Evolutionary conservation across 2,888 invertebrate species (phyloP).

Genomic region (Phengaris arion): DNA sequence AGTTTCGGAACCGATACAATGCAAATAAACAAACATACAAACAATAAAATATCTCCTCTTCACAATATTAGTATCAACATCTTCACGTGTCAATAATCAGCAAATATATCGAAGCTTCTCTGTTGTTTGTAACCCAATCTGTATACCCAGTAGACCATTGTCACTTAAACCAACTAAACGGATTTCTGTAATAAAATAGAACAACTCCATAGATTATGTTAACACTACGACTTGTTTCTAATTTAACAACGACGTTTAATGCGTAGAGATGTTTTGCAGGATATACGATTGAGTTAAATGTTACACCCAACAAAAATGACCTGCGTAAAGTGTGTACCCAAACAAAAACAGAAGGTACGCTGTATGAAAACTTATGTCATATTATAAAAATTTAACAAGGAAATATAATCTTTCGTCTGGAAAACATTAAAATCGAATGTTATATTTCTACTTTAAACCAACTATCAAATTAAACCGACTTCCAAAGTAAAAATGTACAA

Average conservation of each 20-base stretch:
- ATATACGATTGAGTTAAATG: background rate
- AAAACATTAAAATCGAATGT: too few species aligned
- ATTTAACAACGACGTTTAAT: slow-evolving; percentile 14
- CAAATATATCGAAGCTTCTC: background rate
- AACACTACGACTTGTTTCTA: background rate
- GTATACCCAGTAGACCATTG: background rate
- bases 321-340: too few species aligned
- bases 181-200: slow-evolving; percentile 9
- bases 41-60: too few species aligned
- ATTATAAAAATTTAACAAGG: too few species aligned
- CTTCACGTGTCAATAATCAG: slow-evolving; percentile 53
- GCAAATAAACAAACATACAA: too few species aligned
- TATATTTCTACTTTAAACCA: too few species aligned
- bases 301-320: background rate
- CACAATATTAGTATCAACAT: slow-evolving; percentile 23
- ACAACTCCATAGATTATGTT: background rate
- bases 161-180: slow-evolving; percentile 3
- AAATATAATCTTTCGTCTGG: too few species aligned
- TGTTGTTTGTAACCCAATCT: background rate
- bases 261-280: background rate
- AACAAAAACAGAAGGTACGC: too few species aligned
- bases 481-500: too few species aligned
- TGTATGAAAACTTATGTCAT: too few species aligned
- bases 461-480: too few species aligned
- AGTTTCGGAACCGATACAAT: too few species aligned